phyloP scores from a whole-genome alignment of 2,888 invertebrate genomes.

The Epinotia bilunana region DNA sequence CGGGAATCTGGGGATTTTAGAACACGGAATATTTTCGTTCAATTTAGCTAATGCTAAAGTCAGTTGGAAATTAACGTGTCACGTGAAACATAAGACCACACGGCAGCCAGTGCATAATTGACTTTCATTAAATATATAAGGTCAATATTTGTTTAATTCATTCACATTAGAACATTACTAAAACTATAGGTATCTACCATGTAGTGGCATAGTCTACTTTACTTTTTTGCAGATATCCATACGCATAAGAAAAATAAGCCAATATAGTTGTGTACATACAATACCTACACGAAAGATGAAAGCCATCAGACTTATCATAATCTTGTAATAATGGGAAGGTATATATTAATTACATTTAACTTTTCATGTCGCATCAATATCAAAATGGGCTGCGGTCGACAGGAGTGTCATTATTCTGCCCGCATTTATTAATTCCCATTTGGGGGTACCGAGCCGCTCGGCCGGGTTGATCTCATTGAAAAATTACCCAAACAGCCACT shows the following conservation, averaged over 20 bases:
- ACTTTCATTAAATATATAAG: neutral
- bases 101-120: neutral
- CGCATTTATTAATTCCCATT: conserved; percentile 55
- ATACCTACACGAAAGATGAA: neutral
- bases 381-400: conserved; percentile 45
- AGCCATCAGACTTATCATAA: conserved; percentile 24
- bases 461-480: conserved; percentile 43
- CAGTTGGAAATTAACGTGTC: conserved; percentile 68
- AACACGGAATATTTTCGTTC: conserved; percentile 76
- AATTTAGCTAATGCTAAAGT: conserved; percentile 71
- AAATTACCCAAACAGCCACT: conserved; percentile 43
- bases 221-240: no score
- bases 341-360: conserved; percentile 48
- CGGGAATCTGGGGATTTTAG: conserved; percentile 60
- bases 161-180: no score
- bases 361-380: conserved; percentile 42
- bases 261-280: neutral
- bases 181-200: no score
- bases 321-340: conserved; percentile 49
- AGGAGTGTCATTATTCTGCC: conserved; percentile 50
- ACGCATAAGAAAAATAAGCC: neutral
- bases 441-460: conserved; percentile 48
- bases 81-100: conserved; percentile 55
- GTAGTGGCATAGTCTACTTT: no score
- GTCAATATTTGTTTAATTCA: neutral